phyloP scores from a whole-genome alignment of 2,113 vertebrate species.

The Gavialis gangeticus region DNA sequence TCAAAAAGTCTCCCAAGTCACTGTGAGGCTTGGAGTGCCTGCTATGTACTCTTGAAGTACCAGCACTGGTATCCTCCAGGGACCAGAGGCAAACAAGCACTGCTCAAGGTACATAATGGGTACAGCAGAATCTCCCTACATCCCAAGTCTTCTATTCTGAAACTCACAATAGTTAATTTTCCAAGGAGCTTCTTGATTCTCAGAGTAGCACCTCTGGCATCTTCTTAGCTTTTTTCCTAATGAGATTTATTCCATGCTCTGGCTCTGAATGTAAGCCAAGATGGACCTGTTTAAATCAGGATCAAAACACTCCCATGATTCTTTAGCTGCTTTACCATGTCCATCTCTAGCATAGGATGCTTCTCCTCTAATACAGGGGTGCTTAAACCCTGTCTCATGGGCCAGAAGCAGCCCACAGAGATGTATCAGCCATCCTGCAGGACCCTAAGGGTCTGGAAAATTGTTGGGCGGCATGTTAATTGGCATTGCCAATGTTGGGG shows the following conservation, averaged over 20 bases:
- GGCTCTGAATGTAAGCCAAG: neutral
- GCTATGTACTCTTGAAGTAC: neutral
- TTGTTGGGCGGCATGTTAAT: too few relatives aligned
- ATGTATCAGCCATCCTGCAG: too few relatives aligned
- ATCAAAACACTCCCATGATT: neutral
- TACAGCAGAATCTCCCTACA: neutral
- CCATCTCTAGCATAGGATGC: neutral
- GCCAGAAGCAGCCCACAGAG: too few relatives aligned
- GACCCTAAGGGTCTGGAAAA: too few relatives aligned
- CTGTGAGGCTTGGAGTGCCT: neutral
- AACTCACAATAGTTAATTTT: neutral
- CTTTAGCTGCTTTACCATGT: accelerated
- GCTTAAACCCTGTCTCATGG: too few relatives aligned
- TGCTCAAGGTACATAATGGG: neutral
- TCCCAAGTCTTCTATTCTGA: neutral
- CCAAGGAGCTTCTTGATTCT: neutral
- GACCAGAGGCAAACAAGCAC: neutral
- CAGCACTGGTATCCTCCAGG: neutral
- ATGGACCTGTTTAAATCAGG: neutral
- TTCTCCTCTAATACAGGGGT: neutral
- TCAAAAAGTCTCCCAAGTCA: accelerated
- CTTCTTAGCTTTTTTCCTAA: neutral
- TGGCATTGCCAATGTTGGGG: too few relatives aligned
- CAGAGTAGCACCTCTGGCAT: too few relatives aligned
- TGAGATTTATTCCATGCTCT: neutral